Evolutionary conservation across 2,888 invertebrate species (phyloP), one percentile per base, ranked within the genome.

Genomic region (Drosophila quinaria): DNA sequence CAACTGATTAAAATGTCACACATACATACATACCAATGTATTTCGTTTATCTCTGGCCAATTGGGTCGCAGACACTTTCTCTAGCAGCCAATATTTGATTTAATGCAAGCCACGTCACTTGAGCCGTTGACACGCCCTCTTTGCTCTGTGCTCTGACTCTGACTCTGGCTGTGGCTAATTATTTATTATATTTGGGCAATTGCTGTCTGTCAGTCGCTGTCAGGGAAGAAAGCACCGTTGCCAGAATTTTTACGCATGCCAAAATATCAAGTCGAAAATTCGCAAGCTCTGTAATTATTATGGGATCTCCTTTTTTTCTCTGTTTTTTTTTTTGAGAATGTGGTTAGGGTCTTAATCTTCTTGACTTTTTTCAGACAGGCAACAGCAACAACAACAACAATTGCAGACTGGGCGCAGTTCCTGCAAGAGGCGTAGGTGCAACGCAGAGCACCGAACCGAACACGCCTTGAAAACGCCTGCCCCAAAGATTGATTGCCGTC

Each of bases 131-230:
- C 87, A 84, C 91, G 90, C 91, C 91, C 71, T 58, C 90, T 86
- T 66, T 58, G 13, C 46, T 54, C 61, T 71, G 19, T 1, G 29
- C 29, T 29, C 37, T 15, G 37, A 6, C n/a, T 44, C 25, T 25
- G 11, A 11, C n/a, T n/a, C 35, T 47, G 47, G 15, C 68, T 52
- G 74, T 54, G 64, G 87, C 90, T 90, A 90, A 90, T 90, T 90
- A 90, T 90, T 90, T 90, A 90, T 90, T 90, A 90, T 90, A 90
- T 90, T 90, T 89, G 87, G 90, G 90, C 89, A 90, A 90, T 90
- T 90, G 89, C 81, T 90, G 90, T 89, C 87, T 90, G 90, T 90
- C 90, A 90, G 90, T 58, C 84, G 85, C 86, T 87, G 89, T 86
- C 88, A 88, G 39, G 51, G 58, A 63, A 62, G 56, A 68, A 82